Evolutionary conservation across 2,113 vertebrate genomes (phyloP).

Genomic region (Lepisosteus osseus): DNA sequence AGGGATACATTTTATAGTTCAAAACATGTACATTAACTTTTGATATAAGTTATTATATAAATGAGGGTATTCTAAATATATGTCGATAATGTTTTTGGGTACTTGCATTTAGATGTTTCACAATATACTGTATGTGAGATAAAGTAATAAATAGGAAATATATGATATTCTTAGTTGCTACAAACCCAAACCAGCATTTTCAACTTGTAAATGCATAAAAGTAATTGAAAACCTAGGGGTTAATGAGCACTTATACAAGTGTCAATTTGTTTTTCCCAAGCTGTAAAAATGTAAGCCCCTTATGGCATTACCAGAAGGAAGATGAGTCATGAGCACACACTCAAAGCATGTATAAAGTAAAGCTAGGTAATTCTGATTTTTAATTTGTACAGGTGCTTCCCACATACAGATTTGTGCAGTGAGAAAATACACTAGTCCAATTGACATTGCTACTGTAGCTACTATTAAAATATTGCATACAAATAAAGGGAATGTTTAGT

Average conservation of each 20-base stretch:
- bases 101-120: too few species aligned
- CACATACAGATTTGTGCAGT: not conserved
- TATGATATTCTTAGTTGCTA: not conserved
- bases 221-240: conserved; percentile 21
- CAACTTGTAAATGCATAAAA: conserved; percentile 21
- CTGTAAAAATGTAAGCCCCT: conserved; percentile 16
- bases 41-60: too few species aligned
- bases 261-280: conserved; percentile 1
- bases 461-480: too few species aligned
- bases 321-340: not conserved
- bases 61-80: too few species aligned
- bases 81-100: too few species aligned
- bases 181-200: not conserved
- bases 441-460: too few species aligned
- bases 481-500: too few species aligned
- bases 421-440: too few species aligned
- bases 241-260: conserved; percentile 19
- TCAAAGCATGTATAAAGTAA: not conserved
- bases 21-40: too few species aligned
- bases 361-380: not conserved
- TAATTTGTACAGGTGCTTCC: not conserved
- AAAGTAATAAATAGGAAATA: not conserved
- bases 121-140: too few species aligned
- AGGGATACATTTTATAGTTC: too few species aligned
- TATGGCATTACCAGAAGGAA: conserved; percentile 8